phyloP scores from a whole-genome alignment of 2,797 vertebrate species.

The Ciconia nigra region DNA sequence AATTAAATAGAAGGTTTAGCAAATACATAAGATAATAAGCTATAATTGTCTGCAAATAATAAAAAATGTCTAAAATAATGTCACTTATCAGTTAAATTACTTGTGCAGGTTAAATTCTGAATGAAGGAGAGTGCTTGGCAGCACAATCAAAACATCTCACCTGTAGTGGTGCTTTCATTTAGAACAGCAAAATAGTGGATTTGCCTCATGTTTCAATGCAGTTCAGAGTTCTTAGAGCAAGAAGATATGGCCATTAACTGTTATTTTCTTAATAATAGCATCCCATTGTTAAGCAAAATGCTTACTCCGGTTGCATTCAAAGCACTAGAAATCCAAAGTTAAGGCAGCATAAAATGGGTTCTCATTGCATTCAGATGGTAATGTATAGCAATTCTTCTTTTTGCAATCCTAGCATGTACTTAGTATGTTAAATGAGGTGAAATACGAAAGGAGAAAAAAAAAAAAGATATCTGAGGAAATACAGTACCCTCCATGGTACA shows the following conservation, averaged over 20 bases:
- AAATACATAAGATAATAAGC: not conserved
- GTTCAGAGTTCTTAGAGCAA: conserved; percentile 36
- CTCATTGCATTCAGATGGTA: conserved; percentile 20
- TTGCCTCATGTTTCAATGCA: conserved; percentile 11
- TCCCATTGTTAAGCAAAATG: conserved; percentile 47
- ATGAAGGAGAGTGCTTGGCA: not conserved
- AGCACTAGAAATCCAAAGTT: conserved; percentile 45
- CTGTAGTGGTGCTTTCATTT: not conserved
- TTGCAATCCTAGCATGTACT: not conserved
- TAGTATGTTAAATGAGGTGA: conserved; percentile 3
- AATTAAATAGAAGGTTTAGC: not conserved
- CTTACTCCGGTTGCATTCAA: conserved; percentile 19
- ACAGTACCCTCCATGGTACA: not conserved
- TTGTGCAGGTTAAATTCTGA: not conserved
- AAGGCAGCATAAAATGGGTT: conserved; percentile 41
- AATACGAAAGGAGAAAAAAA: not conserved
- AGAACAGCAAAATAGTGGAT: conserved; percentile 8
- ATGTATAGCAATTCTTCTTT: not conserved
- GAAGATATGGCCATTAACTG: conserved; percentile 51
- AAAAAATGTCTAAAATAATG: not conserved
- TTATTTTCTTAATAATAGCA: conserved; percentile 59
- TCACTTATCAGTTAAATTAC: not conserved
- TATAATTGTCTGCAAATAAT: not conserved
- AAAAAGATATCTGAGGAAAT: not conserved
- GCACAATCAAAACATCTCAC: conserved; percentile 14